phyloP scores from a whole-genome alignment of 2,888 invertebrate species.

The Tortricodes alternella region DNA sequence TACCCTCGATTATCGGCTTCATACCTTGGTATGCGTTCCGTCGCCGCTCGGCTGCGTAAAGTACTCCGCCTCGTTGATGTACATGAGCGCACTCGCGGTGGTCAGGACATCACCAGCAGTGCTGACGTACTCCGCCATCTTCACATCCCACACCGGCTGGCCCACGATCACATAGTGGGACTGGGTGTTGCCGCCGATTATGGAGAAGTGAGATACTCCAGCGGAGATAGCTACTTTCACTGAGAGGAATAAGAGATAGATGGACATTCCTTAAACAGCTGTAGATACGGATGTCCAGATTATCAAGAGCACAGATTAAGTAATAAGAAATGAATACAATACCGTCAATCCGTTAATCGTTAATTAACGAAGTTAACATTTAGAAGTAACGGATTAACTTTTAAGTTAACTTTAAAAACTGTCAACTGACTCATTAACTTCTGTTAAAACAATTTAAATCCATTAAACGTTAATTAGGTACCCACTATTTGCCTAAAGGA shows the following conservation, averaged over 20 bases:
- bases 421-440: too few species aligned
- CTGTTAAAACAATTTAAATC: too few species aligned
- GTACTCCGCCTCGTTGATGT: conserved; percentile 84
- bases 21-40: conserved; percentile 76
- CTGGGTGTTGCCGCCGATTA: conserved; percentile 73
- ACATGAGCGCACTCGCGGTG: conserved; percentile 82
- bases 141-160: conserved; percentile 83
- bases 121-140: conserved; percentile 71
- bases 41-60: conserved; percentile 78
- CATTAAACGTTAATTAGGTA: too few species aligned
- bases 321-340: too few species aligned
- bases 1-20: too few species aligned
- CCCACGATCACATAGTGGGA: conserved; percentile 84
- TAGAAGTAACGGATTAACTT: too few species aligned
- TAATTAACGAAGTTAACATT: too few species aligned
- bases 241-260: conserved; percentile 40
- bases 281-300: too few species aligned
- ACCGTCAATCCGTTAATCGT: too few species aligned
- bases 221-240: conserved; percentile 86
- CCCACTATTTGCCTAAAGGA: too few species aligned
- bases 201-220: conserved; percentile 81
- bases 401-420: too few species aligned
- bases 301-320: background rate
- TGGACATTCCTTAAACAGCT: background rate
- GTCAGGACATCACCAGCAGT: conserved; percentile 85